Percentiles rank a stretch among this genome's conserved stretches.
phyloP scores from a whole-genome alignment of 2,888 invertebrate genomes.

The Nudaria mundana region DNA sequence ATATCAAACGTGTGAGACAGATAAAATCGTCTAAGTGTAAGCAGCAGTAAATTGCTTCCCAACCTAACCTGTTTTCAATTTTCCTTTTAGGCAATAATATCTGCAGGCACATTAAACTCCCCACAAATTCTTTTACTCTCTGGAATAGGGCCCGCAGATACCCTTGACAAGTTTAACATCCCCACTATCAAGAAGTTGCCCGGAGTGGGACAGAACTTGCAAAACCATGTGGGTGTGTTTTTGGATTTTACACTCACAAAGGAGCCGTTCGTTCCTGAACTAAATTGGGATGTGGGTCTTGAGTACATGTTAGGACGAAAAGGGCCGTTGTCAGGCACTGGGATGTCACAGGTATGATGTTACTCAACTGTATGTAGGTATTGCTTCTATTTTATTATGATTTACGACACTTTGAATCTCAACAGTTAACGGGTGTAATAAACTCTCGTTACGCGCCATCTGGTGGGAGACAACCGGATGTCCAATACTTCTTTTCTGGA shows the following conservation, averaged over 20 bases:
- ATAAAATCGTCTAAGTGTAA: no score
- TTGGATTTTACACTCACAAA: conserved; percentile 79
- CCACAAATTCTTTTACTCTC: conserved; percentile 85
- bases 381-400: no score
- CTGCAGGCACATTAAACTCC: conserved; percentile 84
- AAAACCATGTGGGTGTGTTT: conserved; percentile 84
- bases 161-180: conserved; percentile 81
- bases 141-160: conserved; percentile 84
- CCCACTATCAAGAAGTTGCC: conserved; percentile 82
- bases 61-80: no score
- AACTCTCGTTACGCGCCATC: conserved; percentile 82
- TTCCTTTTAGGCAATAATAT: conserved; percentile 67
- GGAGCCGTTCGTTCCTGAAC: conserved; percentile 72
- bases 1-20: no score
- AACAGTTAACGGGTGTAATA: conserved; percentile 80
- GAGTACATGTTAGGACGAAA: conserved; percentile 82
- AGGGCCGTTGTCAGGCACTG: conserved; percentile 84
- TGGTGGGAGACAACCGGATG: conserved; percentile 82
- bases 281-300: conserved; percentile 83
- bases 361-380: no score
- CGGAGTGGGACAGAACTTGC: conserved; percentile 86
- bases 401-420: background rate
- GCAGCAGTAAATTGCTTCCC: no score
- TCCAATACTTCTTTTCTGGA: conserved; percentile 85
- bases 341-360: conserved; percentile 82